Base-by-base conservation (phyloP, 2,797 vertebrate genomes). In the Clarias pachynema region DNA sequence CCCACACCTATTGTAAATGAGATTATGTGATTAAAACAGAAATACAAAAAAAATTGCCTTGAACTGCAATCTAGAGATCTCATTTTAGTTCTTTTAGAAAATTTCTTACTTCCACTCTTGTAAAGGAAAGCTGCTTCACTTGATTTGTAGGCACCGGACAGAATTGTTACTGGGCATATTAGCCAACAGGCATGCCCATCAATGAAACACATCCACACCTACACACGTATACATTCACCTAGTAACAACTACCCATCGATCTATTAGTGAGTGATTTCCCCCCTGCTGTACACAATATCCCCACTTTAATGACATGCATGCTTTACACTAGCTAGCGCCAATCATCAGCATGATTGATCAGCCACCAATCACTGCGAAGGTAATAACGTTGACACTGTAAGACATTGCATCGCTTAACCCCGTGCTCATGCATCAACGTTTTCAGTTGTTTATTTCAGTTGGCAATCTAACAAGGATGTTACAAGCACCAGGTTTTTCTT, bases 341-440 rank as follows among this genome's bases (percentile, higher is more conserved):
- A 95, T 94, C 92, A 94, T 92, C 92, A 40, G 88, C 88, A 86
- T 93, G 94, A 95, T 94, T 93, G 92, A 95, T 93, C 89, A 86
- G 86, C 86, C 89, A 89, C 90, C 68, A 49, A 5, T 63, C 92
- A 89, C 81, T 62, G 82, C 88, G 90, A 82, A 86, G 89, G 91
- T 94, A 94, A 94, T 94, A 91, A 93, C 90, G 90, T 94, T 91
- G 73, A 20, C 49, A 22, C 18, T 2, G 93, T 93, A 86, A 91
- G 91, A 91, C 88, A 90, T 92, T 91, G 44, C 44, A 44, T 44
- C 8, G 10, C 88, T 59, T 89, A 91, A 69, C 24, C 74, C 26
- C 69, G 24, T 65, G 15, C 80, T 77, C 40, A 16, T 75, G 16
- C 26, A 26, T 16, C 20, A 73, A 49, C 24, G 5, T 14, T 44